Base-by-base conservation (phyloP, 2,113 vertebrate genomes). In the Lates calcarifer region DNA sequence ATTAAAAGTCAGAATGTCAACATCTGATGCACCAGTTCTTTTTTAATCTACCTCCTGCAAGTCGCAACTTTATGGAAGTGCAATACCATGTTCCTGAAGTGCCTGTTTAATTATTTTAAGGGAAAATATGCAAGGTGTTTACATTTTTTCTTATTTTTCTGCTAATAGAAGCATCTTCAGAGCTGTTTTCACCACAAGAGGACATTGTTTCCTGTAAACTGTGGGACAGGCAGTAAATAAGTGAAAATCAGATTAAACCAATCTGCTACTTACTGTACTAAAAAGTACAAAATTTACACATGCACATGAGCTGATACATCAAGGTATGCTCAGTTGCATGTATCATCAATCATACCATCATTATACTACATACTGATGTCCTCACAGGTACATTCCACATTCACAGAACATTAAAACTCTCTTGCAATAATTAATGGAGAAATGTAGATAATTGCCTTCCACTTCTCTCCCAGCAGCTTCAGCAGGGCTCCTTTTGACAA, bases 361-460 rank as follows among this genome's bases (percentile, higher is more conserved):
- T n/a, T 24, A 55, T 31, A 5, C 62, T 55, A 24, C 69, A 45
- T 14, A 28, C 9, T 4, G 31, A 55, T 35, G 58, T 20, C 26
- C 28, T 72, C 29, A 5, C 51, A 28, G 58, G 24, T 45, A 63
- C 29, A 74, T 74, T 63, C 31, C 66, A 43, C 33, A 33, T 66
- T 55, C 17, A 65, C 51, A 56, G 28, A 71, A 68, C 57, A 77
- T 45, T 35, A 45, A 72, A 72, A 81, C 53, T 62, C 20, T 70
- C 33, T 24, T 71, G 58, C 31, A 69, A 77, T 79, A 84, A 84
- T 79, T 37, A 78, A 80, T 81, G 56, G 56, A 67, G 69, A 73
- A 72, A 74, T 74, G 47, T 15, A 10, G 68, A 62, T 83, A 73
- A 87, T 76, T 77, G 74, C 60, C 74, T 41, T 77, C 77, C 64